Conservation (phyloP, 2,797 vertebrate species). For the Pangasius larnaudii region DNA sequence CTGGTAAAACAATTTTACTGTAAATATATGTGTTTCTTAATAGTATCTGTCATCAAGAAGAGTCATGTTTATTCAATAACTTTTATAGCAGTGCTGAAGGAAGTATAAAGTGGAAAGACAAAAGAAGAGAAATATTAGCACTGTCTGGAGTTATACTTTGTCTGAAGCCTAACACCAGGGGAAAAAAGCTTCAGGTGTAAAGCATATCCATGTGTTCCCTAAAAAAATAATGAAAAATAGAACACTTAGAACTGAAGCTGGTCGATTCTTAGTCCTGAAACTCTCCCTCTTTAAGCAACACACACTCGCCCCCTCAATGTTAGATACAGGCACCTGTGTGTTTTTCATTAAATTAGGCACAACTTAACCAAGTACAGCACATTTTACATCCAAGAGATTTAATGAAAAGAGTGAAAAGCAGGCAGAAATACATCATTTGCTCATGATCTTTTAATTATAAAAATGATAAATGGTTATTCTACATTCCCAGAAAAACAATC, state of each 20-base stretch:
- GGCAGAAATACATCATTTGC: neutral
- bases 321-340: neutral
- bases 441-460: neutral
- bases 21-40: neutral
- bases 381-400: neutral
- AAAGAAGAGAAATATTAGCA: conserved; percentile 9
- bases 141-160: neutral
- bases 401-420: neutral
- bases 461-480: neutral
- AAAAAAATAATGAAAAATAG: neutral
- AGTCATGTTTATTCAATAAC: neutral
- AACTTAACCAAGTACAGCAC: neutral
- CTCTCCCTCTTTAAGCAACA: neutral
- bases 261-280: neutral
- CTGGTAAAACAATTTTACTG: neutral
- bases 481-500: neutral
- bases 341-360: neutral
- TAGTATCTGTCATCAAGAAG: neutral
- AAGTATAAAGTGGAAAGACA: neutral
- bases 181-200: neutral
- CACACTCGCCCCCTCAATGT: neutral
- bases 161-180: neutral
- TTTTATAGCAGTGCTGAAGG: neutral
- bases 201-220: neutral
- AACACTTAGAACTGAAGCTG: neutral